phyloP scores from a whole-genome alignment of 1,140 invertebrate genomes.

The Oscheius sp. region DNA sequence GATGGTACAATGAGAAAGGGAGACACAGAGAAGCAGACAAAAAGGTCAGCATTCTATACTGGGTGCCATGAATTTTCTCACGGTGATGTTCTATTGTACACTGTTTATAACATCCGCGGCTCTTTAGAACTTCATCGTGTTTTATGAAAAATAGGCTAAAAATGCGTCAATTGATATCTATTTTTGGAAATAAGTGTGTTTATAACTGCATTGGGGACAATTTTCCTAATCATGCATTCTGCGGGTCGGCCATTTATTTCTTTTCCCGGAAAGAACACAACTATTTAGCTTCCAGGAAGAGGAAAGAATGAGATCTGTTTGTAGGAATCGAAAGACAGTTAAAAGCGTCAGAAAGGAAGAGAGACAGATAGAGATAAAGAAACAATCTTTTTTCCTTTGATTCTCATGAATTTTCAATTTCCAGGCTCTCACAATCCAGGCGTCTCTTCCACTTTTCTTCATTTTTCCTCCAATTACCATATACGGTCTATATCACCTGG shows the following conservation, averaged over 20 bases:
- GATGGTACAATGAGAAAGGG: background rate
- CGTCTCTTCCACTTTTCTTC: conserved; percentile 24
- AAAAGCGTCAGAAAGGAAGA: background rate
- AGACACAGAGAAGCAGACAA: background rate
- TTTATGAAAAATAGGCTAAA: too few species aligned
- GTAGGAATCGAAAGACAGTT: background rate
- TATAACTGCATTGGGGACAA: too few species aligned
- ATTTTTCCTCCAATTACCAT: conserved; percentile 29
- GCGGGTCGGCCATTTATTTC: background rate
- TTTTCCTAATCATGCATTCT: too few species aligned
- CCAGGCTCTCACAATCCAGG: conserved; percentile 30
- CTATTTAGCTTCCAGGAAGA: background rate
- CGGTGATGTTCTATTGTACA: background rate
- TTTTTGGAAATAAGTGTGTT: too few species aligned
- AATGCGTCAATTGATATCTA: too few species aligned
- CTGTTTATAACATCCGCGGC: too few species aligned
- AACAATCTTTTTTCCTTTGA: too few species aligned
- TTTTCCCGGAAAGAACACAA: background rate
- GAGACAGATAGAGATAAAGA: too few species aligned
- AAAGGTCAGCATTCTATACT: background rate
- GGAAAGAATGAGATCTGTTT: background rate
- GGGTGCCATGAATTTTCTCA: background rate
- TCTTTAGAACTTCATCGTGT: too few species aligned
- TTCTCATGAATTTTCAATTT: background rate
- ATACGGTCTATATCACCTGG: conserved; percentile 29